Evolutionary conservation across 2,888 invertebrate genomes (phyloP), one percentile per base, ranked within the genome.

Genomic region (Protodeltote pygarga): DNA sequence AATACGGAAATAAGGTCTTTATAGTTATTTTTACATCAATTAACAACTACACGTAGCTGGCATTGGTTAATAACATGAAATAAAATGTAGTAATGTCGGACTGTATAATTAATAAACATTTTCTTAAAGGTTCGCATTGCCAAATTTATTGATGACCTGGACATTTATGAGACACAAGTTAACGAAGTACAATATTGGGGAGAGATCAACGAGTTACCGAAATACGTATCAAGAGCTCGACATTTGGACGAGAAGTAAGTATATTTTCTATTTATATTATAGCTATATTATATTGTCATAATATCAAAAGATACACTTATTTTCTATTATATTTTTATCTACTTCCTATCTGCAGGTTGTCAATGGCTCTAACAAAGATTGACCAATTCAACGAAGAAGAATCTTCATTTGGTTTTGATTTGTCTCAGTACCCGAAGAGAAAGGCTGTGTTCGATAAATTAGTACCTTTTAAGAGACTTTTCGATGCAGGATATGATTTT

Each of bases 321-420:
- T 2, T 19, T 5, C 2, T 6, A 19, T 11, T 11, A n/a, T n/a
- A n/a, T n/a, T n/a, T n/a, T n/a, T n/a, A n/a, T n/a, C n/a, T n/a
- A n/a, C n/a, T n/a, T n/a, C 5, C 2, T 14, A 6, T 34, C 1
- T 23, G 3, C 77, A 93, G 95, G 77, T 89, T 98, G 50, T 87
- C 95, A 29, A 81, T 89, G 2, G 98, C 98, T 2, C 94, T 97
- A 84, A 93, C 94, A 29, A 95, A 93, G 50, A 97, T 98, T 54
- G 97, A 98, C 72, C 94, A 94, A 49, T 98, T 99, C 72, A 99
- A 99, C 80, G 95, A 95, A 77, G 98, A 99, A 81, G 99, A 99
- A 80, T 91, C 93, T 17, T 94, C 98, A 10, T 98, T 96, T 77
- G 97, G 96, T 6, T 98, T 96, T 95, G 96, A 98, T 74, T 80